These are phyloP conservation scores for Apostichopus leukothele DNA, from an alignment of 53 echinoderm and acorn worm species.

Conservation along the genomic window DNA sequence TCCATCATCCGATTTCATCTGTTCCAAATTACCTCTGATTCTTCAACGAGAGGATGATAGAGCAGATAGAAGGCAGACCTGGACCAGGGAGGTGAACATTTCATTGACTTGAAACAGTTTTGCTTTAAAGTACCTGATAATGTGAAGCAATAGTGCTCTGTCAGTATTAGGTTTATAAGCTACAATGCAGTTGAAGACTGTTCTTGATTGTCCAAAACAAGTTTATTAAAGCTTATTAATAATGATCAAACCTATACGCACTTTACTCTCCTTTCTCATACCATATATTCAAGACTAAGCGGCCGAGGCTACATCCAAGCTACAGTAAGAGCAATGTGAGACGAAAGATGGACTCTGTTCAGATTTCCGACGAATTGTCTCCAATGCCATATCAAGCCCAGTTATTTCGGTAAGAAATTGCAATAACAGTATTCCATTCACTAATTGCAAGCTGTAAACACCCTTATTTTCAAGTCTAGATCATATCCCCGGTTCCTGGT, in stretches of 20 bases:
- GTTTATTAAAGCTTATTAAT: too few relatives aligned
- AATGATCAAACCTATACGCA: too few relatives aligned
- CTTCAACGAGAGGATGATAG: neutral
- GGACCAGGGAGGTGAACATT: slow-evolving; percentile 14
- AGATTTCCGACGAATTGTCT: neutral
- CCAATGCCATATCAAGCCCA: slow-evolving; percentile 37
- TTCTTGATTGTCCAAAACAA: too few relatives aligned
- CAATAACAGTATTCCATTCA: too few relatives aligned
- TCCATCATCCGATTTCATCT: neutral
- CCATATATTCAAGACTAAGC: neutral
- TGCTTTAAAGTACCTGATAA: too few relatives aligned
- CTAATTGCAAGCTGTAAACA: too few relatives aligned
- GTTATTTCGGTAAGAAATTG: neutral
- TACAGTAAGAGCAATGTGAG: slow-evolving; percentile 1
- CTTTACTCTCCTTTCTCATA: too few relatives aligned
- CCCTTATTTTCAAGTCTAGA: too few relatives aligned
- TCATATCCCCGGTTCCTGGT: too few relatives aligned
- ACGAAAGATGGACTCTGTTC: slow-evolving; percentile 13
- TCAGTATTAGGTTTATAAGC: too few relatives aligned
- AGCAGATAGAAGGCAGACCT: neutral
- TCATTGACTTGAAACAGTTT: neutral
- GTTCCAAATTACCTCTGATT: slow-evolving; percentile 27
- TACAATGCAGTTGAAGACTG: too few relatives aligned
- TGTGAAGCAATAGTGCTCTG: too few relatives aligned
- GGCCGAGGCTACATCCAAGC: slow-evolving; percentile 26